Evolutionary conservation across 2,113 vertebrate genomes (phyloP).

Genomic region (Prolemur simus): DNA sequence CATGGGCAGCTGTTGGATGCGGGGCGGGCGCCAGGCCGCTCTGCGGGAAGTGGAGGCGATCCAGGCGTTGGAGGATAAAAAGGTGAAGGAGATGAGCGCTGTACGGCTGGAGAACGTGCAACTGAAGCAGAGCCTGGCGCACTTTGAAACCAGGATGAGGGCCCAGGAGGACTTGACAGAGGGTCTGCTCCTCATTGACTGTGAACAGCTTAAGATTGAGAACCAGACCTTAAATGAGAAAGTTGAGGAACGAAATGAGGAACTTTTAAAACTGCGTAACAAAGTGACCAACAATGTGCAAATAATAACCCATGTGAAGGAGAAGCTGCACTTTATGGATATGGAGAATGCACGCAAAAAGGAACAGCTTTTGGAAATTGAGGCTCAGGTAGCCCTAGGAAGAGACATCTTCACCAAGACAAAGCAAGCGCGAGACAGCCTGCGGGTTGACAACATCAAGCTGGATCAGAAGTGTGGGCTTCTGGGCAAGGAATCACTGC

Average conservation of each 20-base stretch:
- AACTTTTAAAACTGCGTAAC: slow-evolving; percentile 82
- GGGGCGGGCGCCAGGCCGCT: slow-evolving; percentile 67
- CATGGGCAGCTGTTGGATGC: slow-evolving; percentile 75
- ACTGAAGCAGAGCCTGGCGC: slow-evolving; percentile 81
- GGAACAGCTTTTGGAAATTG: slow-evolving; percentile 76
- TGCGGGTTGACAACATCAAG: slow-evolving; percentile 81
- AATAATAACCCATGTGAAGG: slow-evolving; percentile 87
- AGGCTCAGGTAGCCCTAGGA: slow-evolving; percentile 75
- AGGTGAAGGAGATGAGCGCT: slow-evolving; percentile 77
- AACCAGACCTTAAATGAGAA: slow-evolving; percentile 85
- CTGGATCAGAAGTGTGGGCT: slow-evolving; percentile 85
- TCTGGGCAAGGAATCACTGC: slow-evolving; percentile 84
- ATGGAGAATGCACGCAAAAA: slow-evolving; percentile 79
- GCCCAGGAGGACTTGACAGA: slow-evolving; percentile 70
- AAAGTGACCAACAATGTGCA: slow-evolving; percentile 82
- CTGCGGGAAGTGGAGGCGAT: slow-evolving; percentile 76
- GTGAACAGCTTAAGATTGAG: slow-evolving; percentile 86
- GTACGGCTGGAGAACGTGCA: slow-evolving; percentile 85
- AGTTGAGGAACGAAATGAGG: slow-evolving; percentile 80
- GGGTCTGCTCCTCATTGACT: slow-evolving; percentile 81
- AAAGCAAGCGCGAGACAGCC: slow-evolving; percentile 81
- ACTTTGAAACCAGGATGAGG: slow-evolving; percentile 79
- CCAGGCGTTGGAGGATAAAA: slow-evolving; percentile 79
- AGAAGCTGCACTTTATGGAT: slow-evolving; percentile 88
- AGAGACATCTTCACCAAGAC: slow-evolving; percentile 82